Base-by-base conservation (phyloP, 1,140 invertebrate genomes). In the Atta texana region DNA sequence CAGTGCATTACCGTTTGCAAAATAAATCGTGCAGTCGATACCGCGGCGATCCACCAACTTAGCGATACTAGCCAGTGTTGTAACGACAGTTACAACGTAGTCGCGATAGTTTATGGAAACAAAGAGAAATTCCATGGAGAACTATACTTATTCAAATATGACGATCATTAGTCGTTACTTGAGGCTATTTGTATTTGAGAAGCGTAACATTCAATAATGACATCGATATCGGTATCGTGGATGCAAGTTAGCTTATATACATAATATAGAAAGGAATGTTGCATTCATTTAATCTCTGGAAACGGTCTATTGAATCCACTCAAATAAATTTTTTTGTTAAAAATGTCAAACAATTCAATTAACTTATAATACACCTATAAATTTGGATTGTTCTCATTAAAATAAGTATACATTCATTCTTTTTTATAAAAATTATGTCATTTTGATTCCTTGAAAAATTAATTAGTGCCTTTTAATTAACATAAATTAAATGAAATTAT, bases 21-120 rank as follows among this genome's bases (percentile, higher is more conserved):
- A 84, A 84, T 75, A 74, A 75, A 84, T 84, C 69, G n/a, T 44
- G 34, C 51, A 61, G 59, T 75, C 80, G 69, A 74, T 84, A 84
- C 44, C 69, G 55, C 68, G 4, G 53, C 8, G 21, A 51, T 82
- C 14, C 53, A 55, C 34, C 55, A 72, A 84, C 63, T 77, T 86
- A 69, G 34, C 44, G 87, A 81, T 81, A 55, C 59, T 69, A 49
- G 44, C 16, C 39, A 14, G 10, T 14, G 63, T 61, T 61, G 69
- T 63, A 84, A 80, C 49, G 63, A 55, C 34, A 18, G 49, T 12
- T n/a, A n/a, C 10, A 21, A 31, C 12, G 5, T 68, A 59, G 12
- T 66, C 44, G 4, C 49, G 49, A 16, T 16, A 16, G 53, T 28
- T 39, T 21, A 24, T 49, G 68, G 3, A 49, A 44, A 82, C 34